Conservation (phyloP, 2,888 invertebrate species). For the Liopterus haemorrhoidalis region DNA sequence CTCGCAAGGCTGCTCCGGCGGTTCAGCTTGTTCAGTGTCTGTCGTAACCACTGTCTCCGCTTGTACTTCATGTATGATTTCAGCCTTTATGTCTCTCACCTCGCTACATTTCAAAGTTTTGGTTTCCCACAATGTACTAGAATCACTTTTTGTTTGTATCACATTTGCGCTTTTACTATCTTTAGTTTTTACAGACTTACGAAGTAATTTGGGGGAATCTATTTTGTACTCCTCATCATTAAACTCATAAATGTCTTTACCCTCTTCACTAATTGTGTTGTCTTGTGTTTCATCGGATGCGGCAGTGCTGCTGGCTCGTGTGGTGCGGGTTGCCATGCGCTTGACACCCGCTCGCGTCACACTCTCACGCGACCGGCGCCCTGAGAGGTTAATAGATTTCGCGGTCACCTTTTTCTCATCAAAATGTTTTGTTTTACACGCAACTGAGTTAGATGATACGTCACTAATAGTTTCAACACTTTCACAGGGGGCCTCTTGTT, state of each 20-base stretch:
- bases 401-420: slow-evolving; percentile 15
- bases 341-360: slow-evolving; percentile 17
- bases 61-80: slow-evolving; percentile 3
- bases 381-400: slow-evolving; percentile 12
- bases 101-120: not conserved
- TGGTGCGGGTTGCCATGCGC: slow-evolving; percentile 29
- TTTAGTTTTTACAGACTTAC: slow-evolving; percentile 27
- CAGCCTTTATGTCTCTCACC: not conserved
- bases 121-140: slow-evolving; percentile 11
- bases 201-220: slow-evolving; percentile 29
- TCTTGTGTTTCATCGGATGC: slow-evolving; percentile 29
- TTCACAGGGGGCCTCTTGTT: too few relatives aligned
- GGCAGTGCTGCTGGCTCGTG: slow-evolving; percentile 33
- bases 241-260: slow-evolving; percentile 52
- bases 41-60: not conserved
- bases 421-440: slow-evolving; percentile 15
- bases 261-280: slow-evolving; percentile 23
- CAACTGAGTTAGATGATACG: too few relatives aligned
- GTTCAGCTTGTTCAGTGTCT: not conserved
- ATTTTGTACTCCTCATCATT: slow-evolving; percentile 46
- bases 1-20: not conserved
- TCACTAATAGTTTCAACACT: too few relatives aligned
- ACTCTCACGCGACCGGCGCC: slow-evolving; percentile 13
- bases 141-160: slow-evolving; percentile 29
- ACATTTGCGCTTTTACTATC: slow-evolving; percentile 33